A percentile compares a stretch with the other conserved stretches of the same genome.
Evolutionary conservation across 2,888 invertebrate species (phyloP).

Genomic region (Dasypogon diadema): DNA sequence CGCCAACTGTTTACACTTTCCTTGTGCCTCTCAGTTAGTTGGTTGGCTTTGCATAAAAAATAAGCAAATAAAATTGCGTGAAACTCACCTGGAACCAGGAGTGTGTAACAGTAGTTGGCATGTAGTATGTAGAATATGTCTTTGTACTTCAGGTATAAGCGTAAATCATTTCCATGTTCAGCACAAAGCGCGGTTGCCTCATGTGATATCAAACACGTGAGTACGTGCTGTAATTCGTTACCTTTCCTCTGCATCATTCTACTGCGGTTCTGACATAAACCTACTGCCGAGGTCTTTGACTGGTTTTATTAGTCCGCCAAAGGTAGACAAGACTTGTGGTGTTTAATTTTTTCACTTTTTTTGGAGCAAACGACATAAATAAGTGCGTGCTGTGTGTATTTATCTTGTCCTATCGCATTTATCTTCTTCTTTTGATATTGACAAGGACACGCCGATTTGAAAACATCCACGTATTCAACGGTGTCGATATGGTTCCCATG

Average conservation of each 20-base stretch:
- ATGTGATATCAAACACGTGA: constrained; percentile 41
- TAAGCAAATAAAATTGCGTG: constrained; percentile 23
- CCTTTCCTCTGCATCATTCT: constrained; percentile 8
- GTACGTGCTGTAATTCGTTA: constrained; percentile 36
- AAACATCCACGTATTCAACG: not conserved
- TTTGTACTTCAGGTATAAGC: not conserved
- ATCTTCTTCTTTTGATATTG: constrained; percentile 19
- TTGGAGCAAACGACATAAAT: not conserved
- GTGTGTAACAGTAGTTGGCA: constrained; percentile 36
- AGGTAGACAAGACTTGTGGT: not conserved
- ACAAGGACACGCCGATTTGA: constrained; percentile 11
- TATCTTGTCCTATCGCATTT: constrained; percentile 16
- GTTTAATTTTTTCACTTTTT: not conserved
- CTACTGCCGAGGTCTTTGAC: constrained; percentile 27
- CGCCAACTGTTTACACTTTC: constrained; percentile 44
- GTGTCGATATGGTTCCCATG: not conserved
- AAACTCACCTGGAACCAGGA: constrained; percentile 20
- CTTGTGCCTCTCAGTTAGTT: not conserved
- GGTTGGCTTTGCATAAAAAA: constrained; percentile 15
- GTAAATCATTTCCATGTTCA: constrained; percentile 37
- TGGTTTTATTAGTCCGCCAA: constrained; percentile 19
- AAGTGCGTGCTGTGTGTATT: constrained; percentile 2
- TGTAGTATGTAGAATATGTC: not conserved
- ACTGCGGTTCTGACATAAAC: not conserved
- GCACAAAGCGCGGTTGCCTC: constrained; percentile 16